A percentile compares a stretch with the other conserved stretches of the same genome.
phyloP scores from a whole-genome alignment of 2,888 invertebrate species.

The Axea sp. region DNA sequence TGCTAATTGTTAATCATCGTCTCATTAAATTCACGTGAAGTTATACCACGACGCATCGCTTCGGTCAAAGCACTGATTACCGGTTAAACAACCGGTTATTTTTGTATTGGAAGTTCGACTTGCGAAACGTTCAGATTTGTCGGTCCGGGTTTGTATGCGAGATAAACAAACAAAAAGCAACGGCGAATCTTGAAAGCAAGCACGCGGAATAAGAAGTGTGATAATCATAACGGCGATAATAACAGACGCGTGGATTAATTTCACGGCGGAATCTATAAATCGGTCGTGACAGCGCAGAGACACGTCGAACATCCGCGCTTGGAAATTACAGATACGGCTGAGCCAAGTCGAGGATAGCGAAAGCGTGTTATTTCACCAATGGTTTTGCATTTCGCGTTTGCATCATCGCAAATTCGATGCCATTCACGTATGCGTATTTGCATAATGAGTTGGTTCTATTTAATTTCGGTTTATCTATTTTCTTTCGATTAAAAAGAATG shows the following conservation, averaged over 20 bases:
- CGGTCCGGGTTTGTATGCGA: neutral
- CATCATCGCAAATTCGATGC: constrained; percentile 33
- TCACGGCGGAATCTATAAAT: constrained; percentile 49
- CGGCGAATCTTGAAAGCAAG: constrained; percentile 23
- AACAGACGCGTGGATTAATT: constrained; percentile 49
- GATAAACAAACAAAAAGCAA: constrained; percentile 23
- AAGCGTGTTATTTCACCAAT: constrained; percentile 46
- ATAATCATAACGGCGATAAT: constrained; percentile 50
- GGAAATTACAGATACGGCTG: constrained; percentile 30
- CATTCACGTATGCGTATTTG: constrained; percentile 46
- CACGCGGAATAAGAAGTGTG: constrained; percentile 44
- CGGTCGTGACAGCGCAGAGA: constrained; percentile 42
- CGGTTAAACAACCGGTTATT: constrained; percentile 35
- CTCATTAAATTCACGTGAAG: constrained; percentile 40
- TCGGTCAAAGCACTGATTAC: constrained; percentile 24
- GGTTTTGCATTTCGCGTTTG: constrained; percentile 42
- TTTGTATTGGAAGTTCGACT: constrained; percentile 3
- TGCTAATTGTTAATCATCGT: constrained; percentile 40
- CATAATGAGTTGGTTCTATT: constrained; percentile 46
- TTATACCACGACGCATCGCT: constrained; percentile 1
- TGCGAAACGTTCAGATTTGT: constrained; percentile 8
- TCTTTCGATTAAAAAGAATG: neutral
- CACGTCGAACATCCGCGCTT: constrained; percentile 35
- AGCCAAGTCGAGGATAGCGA: constrained; percentile 8
- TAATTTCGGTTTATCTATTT: constrained; percentile 12